phyloP scores from a whole-genome alignment of 2,797 vertebrate species.

The Buphagus erythrorhynchus region DNA sequence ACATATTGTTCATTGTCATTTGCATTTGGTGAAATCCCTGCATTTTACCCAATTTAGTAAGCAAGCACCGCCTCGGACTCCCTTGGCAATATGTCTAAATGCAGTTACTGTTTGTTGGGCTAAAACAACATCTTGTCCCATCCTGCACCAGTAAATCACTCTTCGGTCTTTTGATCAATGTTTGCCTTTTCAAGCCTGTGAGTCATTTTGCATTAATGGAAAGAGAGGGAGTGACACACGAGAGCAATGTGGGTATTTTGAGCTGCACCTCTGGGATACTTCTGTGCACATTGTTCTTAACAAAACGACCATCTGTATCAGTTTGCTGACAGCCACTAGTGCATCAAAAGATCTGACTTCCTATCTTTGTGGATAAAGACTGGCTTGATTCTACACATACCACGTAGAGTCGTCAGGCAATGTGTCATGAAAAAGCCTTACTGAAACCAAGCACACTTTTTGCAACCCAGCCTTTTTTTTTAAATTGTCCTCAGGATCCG shows the following conservation, averaged over 20 bases:
- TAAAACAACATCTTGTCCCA: constrained; percentile 32
- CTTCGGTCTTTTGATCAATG: constrained; percentile 25
- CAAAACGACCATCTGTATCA: background rate
- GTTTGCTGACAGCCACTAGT: background rate
- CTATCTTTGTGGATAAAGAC: background rate
- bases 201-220: constrained; percentile 8
- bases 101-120: constrained; percentile 17
- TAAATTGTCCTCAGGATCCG: background rate
- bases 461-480: background rate
- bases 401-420: accelerated
- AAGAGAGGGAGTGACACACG: background rate
- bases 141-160: constrained; percentile 19
- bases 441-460: background rate
- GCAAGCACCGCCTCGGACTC: constrained; percentile 53
- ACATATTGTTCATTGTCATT: constrained; percentile 81
- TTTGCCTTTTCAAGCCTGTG: constrained; percentile 17
- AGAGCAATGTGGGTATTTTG: background rate
- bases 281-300: background rate
- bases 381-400: background rate
- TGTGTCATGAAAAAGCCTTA: background rate
- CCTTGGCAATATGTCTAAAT: constrained; percentile 50
- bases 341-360: background rate
- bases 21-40: constrained; percentile 86
- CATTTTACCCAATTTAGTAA: constrained; percentile 75
- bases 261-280: constrained; percentile 4